Conservation (phyloP, 2,888 invertebrate species). For the Listrodromus nycthemerus region DNA sequence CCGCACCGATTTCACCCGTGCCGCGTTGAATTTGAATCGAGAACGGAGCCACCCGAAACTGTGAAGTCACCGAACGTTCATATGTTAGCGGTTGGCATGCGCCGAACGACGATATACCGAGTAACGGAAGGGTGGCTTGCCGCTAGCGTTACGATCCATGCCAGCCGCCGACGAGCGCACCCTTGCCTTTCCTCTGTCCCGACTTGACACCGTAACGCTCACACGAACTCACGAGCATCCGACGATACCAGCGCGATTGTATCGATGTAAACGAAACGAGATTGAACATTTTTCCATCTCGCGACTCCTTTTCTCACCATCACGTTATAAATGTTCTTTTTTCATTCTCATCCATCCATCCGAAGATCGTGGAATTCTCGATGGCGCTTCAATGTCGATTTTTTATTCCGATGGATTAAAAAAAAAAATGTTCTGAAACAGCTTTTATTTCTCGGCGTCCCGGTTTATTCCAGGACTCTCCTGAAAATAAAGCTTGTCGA, state of each 20-base stretch:
- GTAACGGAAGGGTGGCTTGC: slow-evolving; percentile 70
- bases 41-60: slow-evolving; percentile 77
- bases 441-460: no score
- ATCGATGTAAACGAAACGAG: slow-evolving; percentile 3
- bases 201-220: background rate
- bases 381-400: no score
- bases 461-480: no score
- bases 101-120: slow-evolving; percentile 67
- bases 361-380: background rate
- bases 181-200: slow-evolving; percentile 14
- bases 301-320: background rate
- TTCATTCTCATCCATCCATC: background rate
- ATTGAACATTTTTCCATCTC: slow-evolving; percentile 26
- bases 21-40: slow-evolving; percentile 82
- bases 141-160: slow-evolving; percentile 62
- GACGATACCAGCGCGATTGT: slow-evolving; percentile 19
- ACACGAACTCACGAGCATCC: slow-evolving; percentile 12
- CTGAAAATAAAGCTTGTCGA: slow-evolving; percentile 24
- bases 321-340: slow-evolving; percentile 19
- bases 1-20: slow-evolving; percentile 81
- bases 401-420: no score
- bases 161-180: slow-evolving; percentile 14
- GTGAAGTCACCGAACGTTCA: slow-evolving; percentile 83
- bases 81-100: slow-evolving; percentile 83
- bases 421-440: no score